Base-by-base conservation (phyloP, 2,888 invertebrate species). In the Hirtodrosophila alboralis region DNA sequence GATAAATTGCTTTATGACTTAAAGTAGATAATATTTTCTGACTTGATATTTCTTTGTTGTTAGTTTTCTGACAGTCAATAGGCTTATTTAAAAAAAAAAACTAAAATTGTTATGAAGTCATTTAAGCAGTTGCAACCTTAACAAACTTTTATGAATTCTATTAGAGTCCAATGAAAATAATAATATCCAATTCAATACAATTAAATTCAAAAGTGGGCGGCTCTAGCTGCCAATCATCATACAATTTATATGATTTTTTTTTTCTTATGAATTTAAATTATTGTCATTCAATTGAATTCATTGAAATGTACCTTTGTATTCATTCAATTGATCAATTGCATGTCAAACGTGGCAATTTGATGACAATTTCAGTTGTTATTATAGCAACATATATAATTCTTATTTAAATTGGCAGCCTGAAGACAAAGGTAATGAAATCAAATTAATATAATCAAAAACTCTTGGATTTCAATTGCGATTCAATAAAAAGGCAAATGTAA, bases 271-370 rank as follows among this genome's bases (percentile, higher is more conserved):
- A 63, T 71, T 83, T 80, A 63, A 18, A 21, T 48, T 54, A 60
- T 52, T 33, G 72, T 56, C 59, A 75, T 75, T 62, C 63, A 41
- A 56, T 62, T 67, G 40, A 44, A 68, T 70, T 81, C 78, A 44
- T 52, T 8, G n/a, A 36, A 44, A 47, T 38, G 74, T 49, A 23
- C 23, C 6, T 23, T 8, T 59, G 60, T 31, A 62, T 51, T 43
- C 53, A 54, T 57, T 61, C 44, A 69, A 38, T 69, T 65, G 53
- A 26, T 38, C 47, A 59, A 49, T 69, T 21, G 56, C 40, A 54
- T 65, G 51, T 40, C 38, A 60, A 37, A 40, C 52, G 37, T 63
- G 56, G 41, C 58, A 68, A 68, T 71, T 63, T 30, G n/a, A 52
- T 63, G 59, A 41, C 60, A 69, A 60, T 72, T 60, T 49, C 51